Conservation (phyloP, 2,113 vertebrate genomes). For the Penelope pileata region DNA sequence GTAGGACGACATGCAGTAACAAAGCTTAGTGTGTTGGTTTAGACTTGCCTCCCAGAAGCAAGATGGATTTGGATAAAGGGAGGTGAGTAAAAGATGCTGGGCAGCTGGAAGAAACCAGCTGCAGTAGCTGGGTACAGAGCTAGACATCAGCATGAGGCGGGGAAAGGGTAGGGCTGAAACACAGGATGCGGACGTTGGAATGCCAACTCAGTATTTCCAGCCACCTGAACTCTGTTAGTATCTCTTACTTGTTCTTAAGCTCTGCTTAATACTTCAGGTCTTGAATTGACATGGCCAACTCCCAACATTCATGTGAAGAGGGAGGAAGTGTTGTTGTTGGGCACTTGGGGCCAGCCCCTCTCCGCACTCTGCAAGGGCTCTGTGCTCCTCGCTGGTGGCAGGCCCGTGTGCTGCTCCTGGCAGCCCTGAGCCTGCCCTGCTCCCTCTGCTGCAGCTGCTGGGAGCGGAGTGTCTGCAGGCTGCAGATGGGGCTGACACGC, state of each 20-base stretch:
- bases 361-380: neutral
- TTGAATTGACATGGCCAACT: neutral
- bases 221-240: neutral
- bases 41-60: neutral
- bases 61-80: neutral
- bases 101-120: neutral
- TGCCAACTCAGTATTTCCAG: neutral
- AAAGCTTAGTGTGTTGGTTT: neutral
- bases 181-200: neutral
- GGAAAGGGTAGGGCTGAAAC: neutral
- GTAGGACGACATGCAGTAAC: neutral
- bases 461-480: neutral
- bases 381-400: neutral
- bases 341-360: neutral
- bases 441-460: neutral
- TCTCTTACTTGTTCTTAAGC: neutral
- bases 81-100: neutral
- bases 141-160: neutral
- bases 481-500: neutral
- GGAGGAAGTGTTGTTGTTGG: neutral
- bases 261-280: neutral
- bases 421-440: neutral
- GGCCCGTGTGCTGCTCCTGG: neutral
- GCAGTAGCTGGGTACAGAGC: neutral
- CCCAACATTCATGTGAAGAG: neutral